Base-by-base conservation (phyloP, 2,797 vertebrate species). In the Threskiornis aethiopicus region DNA sequence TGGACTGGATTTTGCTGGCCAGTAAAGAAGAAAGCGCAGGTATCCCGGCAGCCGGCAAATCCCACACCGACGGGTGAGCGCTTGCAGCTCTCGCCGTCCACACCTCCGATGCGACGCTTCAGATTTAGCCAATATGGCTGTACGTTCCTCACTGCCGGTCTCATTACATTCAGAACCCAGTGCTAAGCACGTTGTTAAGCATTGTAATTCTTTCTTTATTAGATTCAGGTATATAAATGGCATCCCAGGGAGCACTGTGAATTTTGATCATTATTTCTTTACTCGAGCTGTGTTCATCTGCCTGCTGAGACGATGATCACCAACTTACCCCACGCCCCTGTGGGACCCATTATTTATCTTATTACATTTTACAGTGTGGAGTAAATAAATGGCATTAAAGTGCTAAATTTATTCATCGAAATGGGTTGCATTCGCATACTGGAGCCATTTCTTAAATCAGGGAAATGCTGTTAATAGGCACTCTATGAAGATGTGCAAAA, bases 331-430 rank as follows among this genome's bases (percentile, higher is more conserved):
- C 86, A 42, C 1, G 9, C 89, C 89, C 97, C 83, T 24, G 88
- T 78, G 89, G 96, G 97, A 96, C 93, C 93, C 62, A 95, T 97
- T 98, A 98, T 98, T 98, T 97, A 97, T 90, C 97, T 97, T 69
- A 95, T 92, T 97, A 89, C 92, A 78, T 97, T 98, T 98, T 97
- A 95, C 87, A 91, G 90, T 12, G n/a, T 55, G 69, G 95, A 97
- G 97, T 97, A 98, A 98, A 98, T 97, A 98, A 98, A 98, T 95
- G 95, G 89, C 93, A 95, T 96, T 95, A 96, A 97, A 97, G 89
- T 84, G 93, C 96, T 96, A 94, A 97, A 98, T 96, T 97, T 96
- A 97, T 97, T 97, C 94, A 84, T 62, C 15, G 44, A 79, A 97
- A 96, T 51, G 91, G 95, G 87, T 69, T 78, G 92, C 37, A 41